Evolutionary conservation across 2,797 vertebrate species (phyloP).

Genomic region (Tauraco hartlaubi): DNA sequence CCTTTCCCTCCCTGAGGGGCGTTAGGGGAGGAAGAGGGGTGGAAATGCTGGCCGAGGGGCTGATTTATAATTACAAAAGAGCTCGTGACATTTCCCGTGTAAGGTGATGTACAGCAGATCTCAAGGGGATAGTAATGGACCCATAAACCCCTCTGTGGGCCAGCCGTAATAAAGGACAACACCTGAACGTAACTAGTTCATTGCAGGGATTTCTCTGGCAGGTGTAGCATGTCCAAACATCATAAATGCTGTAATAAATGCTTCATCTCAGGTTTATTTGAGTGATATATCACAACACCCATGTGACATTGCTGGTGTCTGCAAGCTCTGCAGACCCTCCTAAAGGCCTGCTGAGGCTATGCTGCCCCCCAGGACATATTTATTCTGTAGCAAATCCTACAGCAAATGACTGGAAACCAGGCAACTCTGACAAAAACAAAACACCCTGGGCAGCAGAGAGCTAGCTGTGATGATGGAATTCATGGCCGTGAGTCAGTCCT

Average conservation of each 20-base stretch:
- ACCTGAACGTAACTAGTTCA: background rate
- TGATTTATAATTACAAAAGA: background rate
- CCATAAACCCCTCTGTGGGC: background rate
- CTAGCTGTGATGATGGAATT: background rate
- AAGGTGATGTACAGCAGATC: fast-evolving
- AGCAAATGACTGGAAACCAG: background rate
- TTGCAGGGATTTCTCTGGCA: background rate
- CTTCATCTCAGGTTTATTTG: slow-evolving; percentile 7
- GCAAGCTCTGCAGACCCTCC: background rate
- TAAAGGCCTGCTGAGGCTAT: background rate
- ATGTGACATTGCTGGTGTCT: background rate
- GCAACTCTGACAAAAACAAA: background rate
- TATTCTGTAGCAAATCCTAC: background rate
- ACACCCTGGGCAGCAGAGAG: background rate
- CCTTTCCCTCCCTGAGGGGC: background rate
- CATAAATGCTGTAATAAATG: background rate
- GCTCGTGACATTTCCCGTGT: background rate
- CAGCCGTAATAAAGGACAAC: background rate
- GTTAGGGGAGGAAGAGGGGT: background rate
- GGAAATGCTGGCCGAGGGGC: background rate
- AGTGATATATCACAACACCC: background rate
- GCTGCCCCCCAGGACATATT: background rate
- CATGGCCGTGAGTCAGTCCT: background rate
- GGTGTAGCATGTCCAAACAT: background rate
- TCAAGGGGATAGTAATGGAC: background rate